These are phyloP conservation scores for Pseudomyrmex gracilis DNA, from an alignment of 1,140 invertebrate genomes.

Conservation along the genomic window DNA sequence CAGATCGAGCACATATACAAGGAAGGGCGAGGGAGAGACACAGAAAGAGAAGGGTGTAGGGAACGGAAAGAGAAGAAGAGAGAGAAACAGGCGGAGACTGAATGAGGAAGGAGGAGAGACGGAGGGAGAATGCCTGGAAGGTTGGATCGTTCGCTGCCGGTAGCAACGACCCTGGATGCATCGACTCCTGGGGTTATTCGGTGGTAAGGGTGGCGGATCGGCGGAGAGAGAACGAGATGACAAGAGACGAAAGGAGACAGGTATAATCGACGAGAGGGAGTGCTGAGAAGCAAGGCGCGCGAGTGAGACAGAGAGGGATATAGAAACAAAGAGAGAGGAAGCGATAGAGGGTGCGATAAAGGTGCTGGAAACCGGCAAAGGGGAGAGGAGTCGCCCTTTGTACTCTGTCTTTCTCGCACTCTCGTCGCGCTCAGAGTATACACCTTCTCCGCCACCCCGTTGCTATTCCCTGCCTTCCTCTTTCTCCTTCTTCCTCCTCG, in stretches of 20 bases:
- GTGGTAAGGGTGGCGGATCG: slow-evolving; percentile 77
- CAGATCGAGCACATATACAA: neutral
- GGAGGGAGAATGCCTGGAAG: slow-evolving; percentile 75
- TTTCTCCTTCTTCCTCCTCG: slow-evolving; percentile 67
- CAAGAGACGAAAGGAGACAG: slow-evolving; percentile 59
- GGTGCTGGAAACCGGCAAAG: slow-evolving; percentile 67
- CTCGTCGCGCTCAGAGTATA: neutral
- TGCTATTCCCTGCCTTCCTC: slow-evolving; percentile 43
- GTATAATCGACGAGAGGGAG: slow-evolving; percentile 60
- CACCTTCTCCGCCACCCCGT: slow-evolving; percentile 41
- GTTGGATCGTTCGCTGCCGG: slow-evolving; percentile 85
- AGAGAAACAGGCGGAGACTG: slow-evolving; percentile 16
- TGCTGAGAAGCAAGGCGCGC: slow-evolving; percentile 35
- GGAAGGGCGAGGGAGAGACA: slow-evolving; percentile 53
- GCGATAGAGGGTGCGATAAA: slow-evolving; percentile 62
- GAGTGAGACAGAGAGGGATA: slow-evolving; percentile 45
- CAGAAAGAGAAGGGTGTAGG: neutral
- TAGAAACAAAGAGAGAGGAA: slow-evolving; percentile 41
- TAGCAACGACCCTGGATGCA: slow-evolving; percentile 86
- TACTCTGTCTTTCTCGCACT: slow-evolving; percentile 27
- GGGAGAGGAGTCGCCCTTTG: slow-evolving; percentile 72
- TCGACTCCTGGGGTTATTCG: slow-evolving; percentile 85
- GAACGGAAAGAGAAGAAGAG: slow-evolving; percentile 15
- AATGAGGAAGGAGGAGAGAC: slow-evolving; percentile 54
- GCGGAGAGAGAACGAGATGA: slow-evolving; percentile 70